These are phyloP conservation scores for Orthosia cruda DNA, from an alignment of 2,888 invertebrate species.

Conservation along the genomic window DNA sequence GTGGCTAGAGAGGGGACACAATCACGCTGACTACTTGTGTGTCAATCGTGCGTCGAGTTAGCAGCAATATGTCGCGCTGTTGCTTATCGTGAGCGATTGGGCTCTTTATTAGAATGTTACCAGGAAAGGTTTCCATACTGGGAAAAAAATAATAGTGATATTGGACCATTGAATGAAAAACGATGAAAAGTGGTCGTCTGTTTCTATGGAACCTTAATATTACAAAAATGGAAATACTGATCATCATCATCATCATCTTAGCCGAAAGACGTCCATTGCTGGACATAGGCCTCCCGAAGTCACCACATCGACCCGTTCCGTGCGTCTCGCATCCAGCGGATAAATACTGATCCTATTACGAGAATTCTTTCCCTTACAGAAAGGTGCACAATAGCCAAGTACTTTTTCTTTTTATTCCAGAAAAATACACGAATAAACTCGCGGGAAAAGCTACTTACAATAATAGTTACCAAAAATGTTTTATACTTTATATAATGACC, in stretches of 20 bases:
- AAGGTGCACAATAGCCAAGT: background rate
- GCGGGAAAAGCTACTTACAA: too few species aligned
- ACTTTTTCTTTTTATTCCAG: background rate
- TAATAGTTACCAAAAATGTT: too few species aligned
- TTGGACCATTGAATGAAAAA: background rate
- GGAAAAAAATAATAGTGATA: background rate
- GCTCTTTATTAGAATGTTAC: background rate
- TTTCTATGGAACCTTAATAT: background rate
- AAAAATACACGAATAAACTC: too few species aligned
- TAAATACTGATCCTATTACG: too few species aligned
- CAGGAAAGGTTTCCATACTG: background rate
- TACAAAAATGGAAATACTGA: too few species aligned
- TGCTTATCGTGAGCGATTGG: conserved; percentile 23
- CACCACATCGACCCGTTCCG: too few species aligned
- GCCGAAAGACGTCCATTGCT: too few species aligned
- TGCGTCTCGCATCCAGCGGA: too few species aligned
- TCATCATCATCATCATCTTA: too few species aligned
- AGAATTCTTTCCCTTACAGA: background rate
- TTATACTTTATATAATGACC: too few species aligned
- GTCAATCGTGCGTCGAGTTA: conserved; percentile 72
- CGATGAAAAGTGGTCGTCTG: too few species aligned
- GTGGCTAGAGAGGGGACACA: conserved; percentile 19
- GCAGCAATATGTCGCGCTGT: conserved; percentile 12
- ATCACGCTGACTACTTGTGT: conserved; percentile 34
- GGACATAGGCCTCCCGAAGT: too few species aligned